phyloP scores from a whole-genome alignment of 2,797 vertebrate species.

The Acestrorhynchus altus region DNA sequence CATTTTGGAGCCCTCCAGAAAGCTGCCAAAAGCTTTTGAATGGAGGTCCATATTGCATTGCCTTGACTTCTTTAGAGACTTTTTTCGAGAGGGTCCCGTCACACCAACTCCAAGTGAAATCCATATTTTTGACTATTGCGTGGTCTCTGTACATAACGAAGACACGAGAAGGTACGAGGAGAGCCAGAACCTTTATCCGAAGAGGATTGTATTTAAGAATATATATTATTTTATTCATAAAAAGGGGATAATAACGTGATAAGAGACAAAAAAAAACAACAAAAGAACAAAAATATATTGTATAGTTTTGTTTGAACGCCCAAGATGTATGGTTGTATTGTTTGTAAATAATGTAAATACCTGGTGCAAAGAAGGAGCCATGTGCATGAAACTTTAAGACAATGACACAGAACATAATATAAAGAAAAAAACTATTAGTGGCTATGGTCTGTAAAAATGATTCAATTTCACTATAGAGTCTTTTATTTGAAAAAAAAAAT shows the following conservation, averaged over 20 bases:
- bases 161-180: conserved; percentile 88
- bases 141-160: conserved; percentile 97
- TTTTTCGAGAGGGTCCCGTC: conserved; percentile 86
- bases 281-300: conserved; percentile 75
- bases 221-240: conserved; percentile 99
- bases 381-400: conserved; percentile 95
- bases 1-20: conserved; percentile 88
- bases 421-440: conserved; percentile 94
- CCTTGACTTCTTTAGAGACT: conserved; percentile 93
- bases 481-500: conserved; percentile 89
- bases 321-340: conserved; percentile 92
- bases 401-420: conserved; percentile 91
- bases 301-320: conserved; percentile 92
- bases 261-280: conserved; percentile 82
- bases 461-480: conserved; percentile 99
- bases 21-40: conserved; percentile 77
- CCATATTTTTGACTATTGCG: conserved; percentile 97
- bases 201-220: conserved; percentile 98
- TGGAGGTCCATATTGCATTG: conserved; percentile 92
- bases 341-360: conserved; percentile 99
- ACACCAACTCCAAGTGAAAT: conserved; percentile 90
- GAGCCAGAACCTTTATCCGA: conserved; percentile 97
- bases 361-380: conserved; percentile 87
- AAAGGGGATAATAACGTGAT: conserved; percentile 83
- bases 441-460: conserved; percentile 99